Percentiles rank a stretch among this genome's conserved stretches.
These are phyloP conservation scores for Apodemus speciosus DNA, from an alignment of 2,113 vertebrate genomes.

Conservation along the genomic window DNA sequence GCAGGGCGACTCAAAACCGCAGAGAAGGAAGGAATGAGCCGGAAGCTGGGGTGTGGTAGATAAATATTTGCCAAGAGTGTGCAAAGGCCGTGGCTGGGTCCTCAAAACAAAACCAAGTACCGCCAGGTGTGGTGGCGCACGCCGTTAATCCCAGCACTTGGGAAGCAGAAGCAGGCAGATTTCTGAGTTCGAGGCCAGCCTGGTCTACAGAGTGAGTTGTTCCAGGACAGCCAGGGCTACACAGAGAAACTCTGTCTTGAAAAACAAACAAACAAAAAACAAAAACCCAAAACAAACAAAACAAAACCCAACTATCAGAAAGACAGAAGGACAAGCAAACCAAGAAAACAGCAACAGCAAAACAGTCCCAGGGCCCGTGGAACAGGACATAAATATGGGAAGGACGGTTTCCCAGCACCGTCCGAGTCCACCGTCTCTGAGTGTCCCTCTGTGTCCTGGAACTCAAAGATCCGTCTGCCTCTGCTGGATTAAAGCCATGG, in stretches of 20 bases:
- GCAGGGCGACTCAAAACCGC: neutral
- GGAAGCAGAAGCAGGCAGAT: too few species aligned
- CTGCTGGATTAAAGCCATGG: neutral
- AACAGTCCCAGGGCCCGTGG: neutral
- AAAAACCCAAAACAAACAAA: too few species aligned
- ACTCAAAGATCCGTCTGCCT: too few species aligned
- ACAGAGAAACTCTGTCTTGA: too few species aligned
- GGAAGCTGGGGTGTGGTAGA: neutral
- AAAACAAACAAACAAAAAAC: too few species aligned
- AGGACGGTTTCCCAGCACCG: neutral
- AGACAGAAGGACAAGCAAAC: neutral
- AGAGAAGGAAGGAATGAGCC: too few species aligned
- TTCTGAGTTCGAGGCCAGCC: too few species aligned
- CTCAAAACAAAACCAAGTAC: neutral
- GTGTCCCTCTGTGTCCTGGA: neutral
- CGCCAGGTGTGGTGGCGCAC: too few species aligned
- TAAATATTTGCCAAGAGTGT: neutral
- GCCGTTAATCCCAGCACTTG: too few species aligned
- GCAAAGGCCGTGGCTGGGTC: neutral
- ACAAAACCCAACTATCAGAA: neutral
- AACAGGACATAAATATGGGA: neutral
- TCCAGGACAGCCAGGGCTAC: too few species aligned
- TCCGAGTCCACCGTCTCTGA: accelerated
- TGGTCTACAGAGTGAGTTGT: too few species aligned
- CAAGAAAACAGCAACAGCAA: neutral